phyloP scores from a whole-genome alignment of 2,113 vertebrate species.

The Dissostichus mawsoni region DNA sequence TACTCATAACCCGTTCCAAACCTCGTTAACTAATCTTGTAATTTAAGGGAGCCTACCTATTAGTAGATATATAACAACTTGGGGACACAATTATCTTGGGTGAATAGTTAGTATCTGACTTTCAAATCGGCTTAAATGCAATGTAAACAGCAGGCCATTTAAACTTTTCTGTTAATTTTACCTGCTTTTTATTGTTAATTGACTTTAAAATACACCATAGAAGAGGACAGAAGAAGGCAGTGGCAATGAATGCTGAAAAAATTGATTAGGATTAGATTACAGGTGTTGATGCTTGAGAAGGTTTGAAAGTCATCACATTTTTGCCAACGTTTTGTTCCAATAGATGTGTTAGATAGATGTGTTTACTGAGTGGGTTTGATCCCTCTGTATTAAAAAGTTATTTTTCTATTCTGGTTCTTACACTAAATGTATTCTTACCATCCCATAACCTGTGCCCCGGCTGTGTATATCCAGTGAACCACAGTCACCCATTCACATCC shows the following conservation, averaged over 20 bases:
- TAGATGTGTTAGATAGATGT: too few relatives aligned
- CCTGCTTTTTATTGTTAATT: neutral
- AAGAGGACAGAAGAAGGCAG: neutral
- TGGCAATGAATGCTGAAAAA: neutral
- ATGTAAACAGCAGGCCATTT: neutral
- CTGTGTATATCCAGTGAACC: too few relatives aligned
- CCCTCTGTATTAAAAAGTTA: too few relatives aligned
- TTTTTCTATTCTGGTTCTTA: too few relatives aligned
- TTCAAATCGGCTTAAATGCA: neutral
- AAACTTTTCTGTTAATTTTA: neutral
- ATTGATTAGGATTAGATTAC: too few relatives aligned
- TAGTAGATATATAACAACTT: neutral
- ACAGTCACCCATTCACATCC: too few relatives aligned
- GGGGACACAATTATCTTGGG: neutral
- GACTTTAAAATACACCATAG: neutral
- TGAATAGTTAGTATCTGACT: neutral
- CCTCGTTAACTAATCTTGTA: neutral
- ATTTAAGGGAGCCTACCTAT: neutral
- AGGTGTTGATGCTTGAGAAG: too few relatives aligned
- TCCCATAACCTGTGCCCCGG: neutral
- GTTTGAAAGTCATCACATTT: too few relatives aligned
- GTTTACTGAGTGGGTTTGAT: too few relatives aligned
- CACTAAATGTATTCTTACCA: neutral
- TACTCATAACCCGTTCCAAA: neutral
- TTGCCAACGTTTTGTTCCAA: too few relatives aligned